A percentile compares a stretch with the other conserved stretches of the same genome.
phyloP scores from a whole-genome alignment of 2,888 invertebrate species.

The Microctonus aethiopoides region DNA sequence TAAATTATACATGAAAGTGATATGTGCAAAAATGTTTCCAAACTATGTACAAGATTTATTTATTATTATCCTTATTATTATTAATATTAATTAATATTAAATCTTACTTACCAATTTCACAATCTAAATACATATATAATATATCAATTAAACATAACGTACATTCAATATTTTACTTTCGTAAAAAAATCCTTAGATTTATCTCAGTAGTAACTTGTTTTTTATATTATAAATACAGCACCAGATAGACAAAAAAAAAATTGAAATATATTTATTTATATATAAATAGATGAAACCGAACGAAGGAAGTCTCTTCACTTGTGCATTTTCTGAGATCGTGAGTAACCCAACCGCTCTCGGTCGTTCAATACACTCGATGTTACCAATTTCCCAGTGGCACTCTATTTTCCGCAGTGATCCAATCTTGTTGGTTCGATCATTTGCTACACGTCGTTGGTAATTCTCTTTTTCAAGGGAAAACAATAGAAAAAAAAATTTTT shows the following conservation, averaged over 20 bases:
- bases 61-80: too few relatives aligned
- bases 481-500: slow-evolving; percentile 1
- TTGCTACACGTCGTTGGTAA: slow-evolving; percentile 5
- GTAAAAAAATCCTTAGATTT: slow-evolving; percentile 27
- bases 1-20: slow-evolving; percentile 6
- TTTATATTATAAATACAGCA: neutral
- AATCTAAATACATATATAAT: neutral
- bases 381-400: slow-evolving; percentile 27
- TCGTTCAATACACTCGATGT: neutral
- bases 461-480: neutral
- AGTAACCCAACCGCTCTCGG: neutral
- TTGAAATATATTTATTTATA: too few relatives aligned
- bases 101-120: neutral
- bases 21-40: slow-evolving; percentile 25
- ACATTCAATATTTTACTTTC: slow-evolving; percentile 4
- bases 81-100: neutral
- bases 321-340: slow-evolving; percentile 1
- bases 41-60: slow-evolving; percentile 11
- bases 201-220: slow-evolving; percentile 9
- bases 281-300: too few relatives aligned
- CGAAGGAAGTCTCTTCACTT: neutral
- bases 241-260: neutral
- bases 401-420: slow-evolving; percentile 35
- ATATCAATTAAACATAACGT: neutral
- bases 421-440: slow-evolving; percentile 36